These are phyloP conservation scores for Lycophotia porphyrea DNA, from an alignment of 2,888 invertebrate genomes.

Conservation along the genomic window DNA sequence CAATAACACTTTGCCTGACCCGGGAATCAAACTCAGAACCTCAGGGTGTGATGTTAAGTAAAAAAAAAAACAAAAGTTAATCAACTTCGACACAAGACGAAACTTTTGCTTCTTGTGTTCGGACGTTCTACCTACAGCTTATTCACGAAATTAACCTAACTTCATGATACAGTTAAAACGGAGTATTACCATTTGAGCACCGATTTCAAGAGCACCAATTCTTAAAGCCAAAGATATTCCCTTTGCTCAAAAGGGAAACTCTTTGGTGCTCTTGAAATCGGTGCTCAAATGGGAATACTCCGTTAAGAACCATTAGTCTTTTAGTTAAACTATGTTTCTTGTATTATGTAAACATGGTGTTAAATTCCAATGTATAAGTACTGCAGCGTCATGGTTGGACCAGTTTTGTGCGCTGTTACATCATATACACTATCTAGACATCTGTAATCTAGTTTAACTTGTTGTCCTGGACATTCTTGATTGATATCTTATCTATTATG, in stretches of 20 bases:
- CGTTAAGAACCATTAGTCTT: background rate
- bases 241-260: no score
- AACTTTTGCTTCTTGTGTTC: no score
- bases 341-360: slow-evolving; percentile 21
- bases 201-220: no score
- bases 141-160: no score
- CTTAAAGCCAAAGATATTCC: no score
- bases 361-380: slow-evolving; percentile 2
- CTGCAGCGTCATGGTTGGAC: slow-evolving; percentile 1
- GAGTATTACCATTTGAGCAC: no score
- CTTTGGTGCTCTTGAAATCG: no score
- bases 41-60: background rate
- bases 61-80: no score
- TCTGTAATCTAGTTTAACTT: slow-evolving; percentile 24
- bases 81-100: no score
- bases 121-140: no score
- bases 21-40: background rate
- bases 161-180: no score
- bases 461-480: slow-evolving; percentile 8
- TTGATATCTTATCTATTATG: slow-evolving; percentile 10
- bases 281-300: no score
- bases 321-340: background rate
- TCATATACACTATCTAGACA: slow-evolving; percentile 10
- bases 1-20: background rate
- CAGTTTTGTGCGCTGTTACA: slow-evolving; percentile 28